Evolutionary conservation across 2,888 invertebrate genomes (phyloP).

Genomic region (Caenorhabditis macrosperma): DNA sequence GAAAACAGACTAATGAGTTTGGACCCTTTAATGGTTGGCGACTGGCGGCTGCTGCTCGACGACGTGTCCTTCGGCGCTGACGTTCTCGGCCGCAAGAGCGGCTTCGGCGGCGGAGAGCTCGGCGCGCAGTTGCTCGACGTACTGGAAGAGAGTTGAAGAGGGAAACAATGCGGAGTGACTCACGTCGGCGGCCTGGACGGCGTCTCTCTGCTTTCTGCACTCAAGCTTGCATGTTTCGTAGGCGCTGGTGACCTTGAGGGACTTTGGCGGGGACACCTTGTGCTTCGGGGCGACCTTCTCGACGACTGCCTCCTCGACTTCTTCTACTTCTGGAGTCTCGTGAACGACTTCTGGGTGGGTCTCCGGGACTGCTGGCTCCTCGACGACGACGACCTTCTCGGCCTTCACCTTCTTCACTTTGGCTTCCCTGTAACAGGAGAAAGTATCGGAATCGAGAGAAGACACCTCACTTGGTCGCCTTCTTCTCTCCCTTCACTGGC

Average conservation of each 20-base stretch:
- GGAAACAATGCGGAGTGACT: constrained; percentile 10
- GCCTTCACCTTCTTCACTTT: constrained; percentile 57
- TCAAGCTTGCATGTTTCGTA: constrained; percentile 77
- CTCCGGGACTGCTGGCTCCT: constrained; percentile 25
- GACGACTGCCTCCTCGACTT: constrained; percentile 27
- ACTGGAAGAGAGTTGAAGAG: constrained; percentile 54
- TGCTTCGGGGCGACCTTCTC: constrained; percentile 24
- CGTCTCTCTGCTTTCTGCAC: constrained; percentile 75
- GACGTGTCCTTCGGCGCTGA: constrained; percentile 35
- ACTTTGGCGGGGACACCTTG: constrained; percentile 49
- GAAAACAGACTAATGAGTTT: neutral
- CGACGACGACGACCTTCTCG: constrained; percentile 36
- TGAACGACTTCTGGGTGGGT: constrained; percentile 26
- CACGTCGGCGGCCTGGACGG: constrained; percentile 69
- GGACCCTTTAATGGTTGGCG: constrained; percentile 23
- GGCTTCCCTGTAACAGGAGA: constrained; percentile 38
- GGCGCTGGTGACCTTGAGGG: constrained; percentile 66
- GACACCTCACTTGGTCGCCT: constrained; percentile 42
- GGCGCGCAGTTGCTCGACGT: constrained; percentile 71
- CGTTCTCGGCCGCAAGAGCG: constrained; percentile 60
- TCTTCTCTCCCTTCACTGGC: constrained; percentile 62
- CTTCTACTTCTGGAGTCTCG: constrained; percentile 23
- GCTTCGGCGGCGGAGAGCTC: constrained; percentile 73
- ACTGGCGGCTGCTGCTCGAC: constrained; percentile 29
- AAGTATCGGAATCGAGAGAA: neutral